Base-by-base conservation (phyloP, 1,140 invertebrate species). In the Scylla paramamosain region DNA sequence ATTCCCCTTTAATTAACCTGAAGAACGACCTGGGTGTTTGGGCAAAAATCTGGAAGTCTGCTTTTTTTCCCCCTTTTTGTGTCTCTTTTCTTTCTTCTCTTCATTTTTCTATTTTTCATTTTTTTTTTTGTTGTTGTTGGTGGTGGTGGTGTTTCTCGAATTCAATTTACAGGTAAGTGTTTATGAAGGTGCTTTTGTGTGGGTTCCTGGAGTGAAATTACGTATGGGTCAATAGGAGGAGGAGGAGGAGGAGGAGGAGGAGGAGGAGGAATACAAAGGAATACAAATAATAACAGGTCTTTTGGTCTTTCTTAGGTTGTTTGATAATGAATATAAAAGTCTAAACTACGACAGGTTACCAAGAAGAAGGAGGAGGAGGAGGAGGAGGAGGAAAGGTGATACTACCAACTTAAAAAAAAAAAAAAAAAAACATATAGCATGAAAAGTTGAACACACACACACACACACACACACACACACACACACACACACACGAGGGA, bases 401-500 rank as follows among this genome's bases (percentile, higher is more conserved):
- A 83, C 29, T 25, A 29, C 4, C 29, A 83, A 83, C 25, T 12
- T 0, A 86, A 28, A 86, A 39, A n/a, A 28, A 84, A 16, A 31
- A 31, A 84, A 39, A 86, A 86, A 31, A 14, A 86, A 31, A 7
- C 28, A n/a, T 1, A 29, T 14, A 4, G n/a, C 28, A 86, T 14
- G 7, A n/a, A 29, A 86, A 12, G 20, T 86, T 7, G n/a, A 3
- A 88, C 86, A 88, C 86, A 88, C 86, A 88, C 86, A 88, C 86
- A 39, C 86, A 88, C 86, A 39, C 86, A 88, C 86, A 88, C 86
- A 88, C 86, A 39, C 86, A 88, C 86, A 39, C 86, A 88, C 86
- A 45, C 86, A 39, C 86, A 88, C 86, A 88, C 86, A 88, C 86
- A 88, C 86, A 88, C 31, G 25, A 59, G 12, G 16, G 2, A 59